Conservation (phyloP, 1,140 invertebrate species). For the Cotesia vestalis region DNA sequence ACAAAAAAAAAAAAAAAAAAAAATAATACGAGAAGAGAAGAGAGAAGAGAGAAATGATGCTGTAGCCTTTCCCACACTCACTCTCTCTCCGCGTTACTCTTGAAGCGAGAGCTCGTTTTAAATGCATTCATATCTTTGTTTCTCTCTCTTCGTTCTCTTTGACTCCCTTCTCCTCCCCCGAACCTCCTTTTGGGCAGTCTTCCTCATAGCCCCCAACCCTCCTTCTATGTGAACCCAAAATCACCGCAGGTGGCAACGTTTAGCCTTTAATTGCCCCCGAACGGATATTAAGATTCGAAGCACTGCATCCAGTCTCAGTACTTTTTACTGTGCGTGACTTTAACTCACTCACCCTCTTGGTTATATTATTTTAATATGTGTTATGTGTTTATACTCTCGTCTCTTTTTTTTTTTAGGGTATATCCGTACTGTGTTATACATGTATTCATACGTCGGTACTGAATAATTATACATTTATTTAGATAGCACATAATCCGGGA, state of each 20-base stretch:
- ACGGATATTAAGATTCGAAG: conserved; percentile 46
- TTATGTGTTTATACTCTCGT: background rate
- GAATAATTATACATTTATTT: conserved; percentile 31
- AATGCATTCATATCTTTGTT: conserved; percentile 19
- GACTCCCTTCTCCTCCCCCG: conserved; percentile 7
- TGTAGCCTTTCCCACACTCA: conserved; percentile 29
- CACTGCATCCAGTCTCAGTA: conserved; percentile 1
- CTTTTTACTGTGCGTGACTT: conserved; percentile 6
- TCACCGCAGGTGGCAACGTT: conserved; percentile 49
- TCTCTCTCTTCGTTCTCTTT: conserved; percentile 11
- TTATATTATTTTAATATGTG: background rate
- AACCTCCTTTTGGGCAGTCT: background rate
- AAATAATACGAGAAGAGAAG: background rate
- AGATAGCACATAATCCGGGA: conserved; percentile 10
- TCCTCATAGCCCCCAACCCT: background rate
- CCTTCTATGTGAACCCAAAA: conserved; percentile 31
- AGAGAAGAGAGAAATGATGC: conserved; percentile 27
- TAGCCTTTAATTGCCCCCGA: conserved; percentile 47
- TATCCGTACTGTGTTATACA: too few species aligned
- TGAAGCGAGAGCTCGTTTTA: conserved; percentile 11
- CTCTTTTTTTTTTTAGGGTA: too few species aligned
- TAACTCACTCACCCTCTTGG: background rate
- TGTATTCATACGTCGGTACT: background rate
- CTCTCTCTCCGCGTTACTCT: conserved; percentile 7
- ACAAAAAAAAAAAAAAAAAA: conserved; percentile 7